Percentiles rank a stretch among this genome's conserved stretches.
Conservation (phyloP, 2,113 vertebrate genomes). For the Rhizomys pruinosus region DNA sequence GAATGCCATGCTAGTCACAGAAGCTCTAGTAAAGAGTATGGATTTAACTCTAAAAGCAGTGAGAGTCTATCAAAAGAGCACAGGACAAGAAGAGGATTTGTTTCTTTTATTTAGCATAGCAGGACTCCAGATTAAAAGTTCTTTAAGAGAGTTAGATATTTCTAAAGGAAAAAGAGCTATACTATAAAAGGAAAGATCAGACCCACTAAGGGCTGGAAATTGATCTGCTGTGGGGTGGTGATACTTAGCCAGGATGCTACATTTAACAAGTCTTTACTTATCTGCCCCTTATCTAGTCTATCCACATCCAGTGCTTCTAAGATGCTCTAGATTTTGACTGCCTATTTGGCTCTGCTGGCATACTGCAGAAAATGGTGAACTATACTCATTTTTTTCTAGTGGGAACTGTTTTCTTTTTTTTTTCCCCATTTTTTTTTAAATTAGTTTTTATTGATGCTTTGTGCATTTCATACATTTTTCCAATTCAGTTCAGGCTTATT, state of each 20-base stretch:
- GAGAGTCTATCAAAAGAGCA: not conserved
- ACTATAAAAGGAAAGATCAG: not conserved
- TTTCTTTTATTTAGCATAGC: slow-evolving; percentile 1
- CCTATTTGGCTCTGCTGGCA: not conserved
- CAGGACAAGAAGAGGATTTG: not conserved
- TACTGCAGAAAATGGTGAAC: not conserved
- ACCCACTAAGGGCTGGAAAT: not conserved
- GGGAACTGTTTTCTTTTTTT: not conserved
- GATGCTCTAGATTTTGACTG: not conserved
- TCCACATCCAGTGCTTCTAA: not conserved
- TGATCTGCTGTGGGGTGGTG: not conserved
- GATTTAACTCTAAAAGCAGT: not conserved
- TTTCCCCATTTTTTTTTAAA: too few relatives aligned
- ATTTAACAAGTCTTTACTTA: too few relatives aligned
- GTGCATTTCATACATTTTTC: too few relatives aligned
- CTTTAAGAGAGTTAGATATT: not conserved
- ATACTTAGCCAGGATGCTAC: too few relatives aligned
- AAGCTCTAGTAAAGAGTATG: not conserved
- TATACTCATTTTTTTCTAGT: slow-evolving; percentile 6
- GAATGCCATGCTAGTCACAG: not conserved
- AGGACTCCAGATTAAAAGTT: slow-evolving; percentile 1
- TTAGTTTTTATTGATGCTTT: too few relatives aligned
- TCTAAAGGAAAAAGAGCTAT: not conserved
- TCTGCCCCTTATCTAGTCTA: not conserved
- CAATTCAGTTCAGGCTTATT: too few relatives aligned